Percentiles rank a stretch among this genome's conserved stretches.
These are phyloP conservation scores for Prolemur simus DNA, from an alignment of 2,113 vertebrate species.

Conservation along the genomic window DNA sequence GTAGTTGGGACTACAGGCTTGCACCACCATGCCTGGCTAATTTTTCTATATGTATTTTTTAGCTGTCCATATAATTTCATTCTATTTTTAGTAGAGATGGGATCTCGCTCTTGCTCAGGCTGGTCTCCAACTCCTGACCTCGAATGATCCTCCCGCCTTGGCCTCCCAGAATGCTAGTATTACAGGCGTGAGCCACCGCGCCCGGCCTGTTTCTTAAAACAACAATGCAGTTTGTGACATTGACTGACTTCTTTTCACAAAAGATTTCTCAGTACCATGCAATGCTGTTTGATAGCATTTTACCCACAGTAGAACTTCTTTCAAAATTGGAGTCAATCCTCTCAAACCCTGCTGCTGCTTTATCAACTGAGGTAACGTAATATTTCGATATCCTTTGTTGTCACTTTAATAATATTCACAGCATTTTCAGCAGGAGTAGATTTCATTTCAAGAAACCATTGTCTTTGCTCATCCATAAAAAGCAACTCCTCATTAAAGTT, in stretches of 20 bases:
- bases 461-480: neutral
- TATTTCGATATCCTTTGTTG: neutral
- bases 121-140: no score
- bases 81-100: no score
- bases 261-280: neutral
- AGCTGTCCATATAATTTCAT: no score
- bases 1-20: no score
- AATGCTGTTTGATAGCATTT: neutral
- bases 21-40: no score
- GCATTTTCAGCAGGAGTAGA: neutral
- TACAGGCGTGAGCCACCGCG: no score
- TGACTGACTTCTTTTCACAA: neutral
- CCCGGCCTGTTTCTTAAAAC: neutral
- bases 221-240: neutral
- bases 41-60: no score
- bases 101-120: no score
- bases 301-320: neutral
- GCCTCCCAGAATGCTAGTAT: no score
- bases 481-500: neutral
- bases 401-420: neutral
- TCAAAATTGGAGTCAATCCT: neutral
- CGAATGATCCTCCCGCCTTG: no score
- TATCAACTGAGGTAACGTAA: neutral
- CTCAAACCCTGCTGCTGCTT: neutral
- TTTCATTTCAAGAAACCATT: neutral